Conservation (phyloP, 35 echinoderm and acorn worm genomes). For the Ophiothrix spiculata region DNA sequence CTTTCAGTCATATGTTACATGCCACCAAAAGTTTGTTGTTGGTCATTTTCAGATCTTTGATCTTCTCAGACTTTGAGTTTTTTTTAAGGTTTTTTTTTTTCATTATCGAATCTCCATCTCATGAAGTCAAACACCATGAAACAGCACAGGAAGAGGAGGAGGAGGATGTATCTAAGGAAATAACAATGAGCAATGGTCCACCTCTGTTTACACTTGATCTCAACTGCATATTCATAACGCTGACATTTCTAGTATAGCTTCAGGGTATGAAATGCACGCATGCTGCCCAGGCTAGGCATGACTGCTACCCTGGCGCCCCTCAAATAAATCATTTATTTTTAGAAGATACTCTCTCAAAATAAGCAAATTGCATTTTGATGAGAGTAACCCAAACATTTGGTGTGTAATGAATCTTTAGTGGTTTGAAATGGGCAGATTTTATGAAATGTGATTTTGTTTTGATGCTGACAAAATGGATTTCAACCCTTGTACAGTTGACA, state of each 20-base stretch:
- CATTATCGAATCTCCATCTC: not conserved
- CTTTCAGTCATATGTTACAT: too few relatives aligned
- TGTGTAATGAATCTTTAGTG: too few relatives aligned
- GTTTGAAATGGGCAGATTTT: too few relatives aligned
- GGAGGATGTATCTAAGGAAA: not conserved
- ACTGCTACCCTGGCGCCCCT: not conserved
- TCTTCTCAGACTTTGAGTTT: too few relatives aligned
- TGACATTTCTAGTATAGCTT: not conserved
- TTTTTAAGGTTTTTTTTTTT: too few relatives aligned
- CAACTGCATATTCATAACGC: not conserved
- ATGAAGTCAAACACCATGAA: too few relatives aligned
- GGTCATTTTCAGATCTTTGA: too few relatives aligned
- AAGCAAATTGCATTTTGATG: slow-evolving; percentile 8
- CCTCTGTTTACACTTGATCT: not conserved
- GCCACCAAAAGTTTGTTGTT: too few relatives aligned
- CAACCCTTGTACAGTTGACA: too few relatives aligned
- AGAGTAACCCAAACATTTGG: not conserved
- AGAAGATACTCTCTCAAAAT: not conserved
- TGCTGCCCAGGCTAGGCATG: not conserved
- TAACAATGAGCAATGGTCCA: not conserved
- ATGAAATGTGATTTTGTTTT: too few relatives aligned
- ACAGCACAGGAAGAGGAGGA: not conserved
- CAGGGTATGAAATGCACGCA: not conserved
- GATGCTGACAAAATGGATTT: too few relatives aligned
- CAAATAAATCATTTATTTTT: not conserved